Conservation (phyloP, 1,140 invertebrate species). For the silkworm (Bombyx mori) region ASM3026992v2 NC_085110.1:12464501-12465000, state of each 20-base stretch:
- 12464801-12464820: slow-evolving; percentile 55
- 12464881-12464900: slow-evolving; percentile 50
- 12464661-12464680: too few species aligned
- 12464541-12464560: too few species aligned
- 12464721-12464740: too few species aligned
- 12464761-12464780: slow-evolving; percentile 60
- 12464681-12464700: too few species aligned
- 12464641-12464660: too few species aligned
- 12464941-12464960: neutral
- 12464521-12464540: too few species aligned
- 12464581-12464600: too few species aligned
- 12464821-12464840: slow-evolving; percentile 40
- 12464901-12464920: slow-evolving; percentile 18
- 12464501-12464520: too few species aligned
- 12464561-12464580: too few species aligned
- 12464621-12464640: too few species aligned
- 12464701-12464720: too few species aligned
- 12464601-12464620: too few species aligned
- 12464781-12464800: slow-evolving; percentile 60
- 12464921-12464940: slow-evolving; percentile 8
- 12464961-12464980: neutral
- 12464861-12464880: slow-evolving; percentile 61
- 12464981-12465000: neutral
- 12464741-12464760: slow-evolving; percentile 26
- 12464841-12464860: slow-evolving; percentile 53